Base-by-base conservation (phyloP, 2,113 vertebrate genomes). In the Lutjanus erythropterus region DNA sequence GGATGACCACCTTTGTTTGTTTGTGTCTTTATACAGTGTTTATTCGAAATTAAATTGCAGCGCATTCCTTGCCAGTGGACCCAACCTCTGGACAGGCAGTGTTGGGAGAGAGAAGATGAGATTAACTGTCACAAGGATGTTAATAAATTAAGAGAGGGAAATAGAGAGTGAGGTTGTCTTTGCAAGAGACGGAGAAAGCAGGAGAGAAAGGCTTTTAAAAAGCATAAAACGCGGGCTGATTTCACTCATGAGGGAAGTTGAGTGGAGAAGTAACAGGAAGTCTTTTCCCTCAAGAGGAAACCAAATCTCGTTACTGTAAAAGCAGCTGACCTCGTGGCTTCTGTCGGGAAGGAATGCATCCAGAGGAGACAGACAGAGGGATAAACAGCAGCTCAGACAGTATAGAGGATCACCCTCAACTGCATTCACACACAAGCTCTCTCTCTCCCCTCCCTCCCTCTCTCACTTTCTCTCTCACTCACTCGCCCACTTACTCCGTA, bases 281-380 rank as follows among this genome's bases (percentile, higher is more conserved):
- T 86, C 23, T 76, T 78, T 73, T 76, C 79, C 78, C 89, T 61
- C 65, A 33, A 78, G 86, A 87, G 85, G 67, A 78, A 89, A 84
- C 46, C 6, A 29, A 86, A 66, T 75, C 71, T 76, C 27, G 86
- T 87, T 81, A 61, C 85, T 83, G 88, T 84, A 81, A 81, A 85
- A 88, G 71, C 80, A 60, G 69, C 83, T 81, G 83, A 88, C 86
- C 85, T 66, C 27, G 85, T 88, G 89, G 85, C 82, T 91, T 85
- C 78, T 86, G 75, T 83, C 37, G 5, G 71, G 78, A 69, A 89
- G 84, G 87, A 89, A 82, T 75, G 83, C 70, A 81, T 33, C 39
- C 65, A 66, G 74, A 79, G 70, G 71, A 90, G 81, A 89, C 86
- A 86, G 80, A 82, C 71, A 19, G 49, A 53, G 47, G 90, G 78